Conservation (phyloP, 2,888 invertebrate genomes). For the Cataglyphis livida region DNA sequence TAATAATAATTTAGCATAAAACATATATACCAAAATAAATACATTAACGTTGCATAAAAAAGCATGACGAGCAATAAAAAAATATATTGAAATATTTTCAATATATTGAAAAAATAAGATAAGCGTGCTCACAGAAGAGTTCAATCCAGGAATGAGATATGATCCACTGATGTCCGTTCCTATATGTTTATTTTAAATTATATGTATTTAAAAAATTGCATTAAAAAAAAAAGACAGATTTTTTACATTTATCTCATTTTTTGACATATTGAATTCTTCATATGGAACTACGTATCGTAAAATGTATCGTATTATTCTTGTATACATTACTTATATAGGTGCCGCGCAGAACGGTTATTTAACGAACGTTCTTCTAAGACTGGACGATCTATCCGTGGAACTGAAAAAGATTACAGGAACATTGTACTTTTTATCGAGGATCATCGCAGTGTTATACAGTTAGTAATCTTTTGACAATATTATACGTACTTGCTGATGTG, state of each 20-base stretch:
- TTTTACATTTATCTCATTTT: not conserved
- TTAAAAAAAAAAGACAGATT: not conserved
- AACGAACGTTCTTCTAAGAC: not conserved
- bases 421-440: constrained; percentile 6
- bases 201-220: not conserved
- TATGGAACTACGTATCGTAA: not conserved
- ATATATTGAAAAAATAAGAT: not conserved
- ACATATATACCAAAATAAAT: not conserved
- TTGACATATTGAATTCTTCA: not conserved
- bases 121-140: not conserved
- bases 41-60: not conserved
- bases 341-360: constrained; percentile 2
- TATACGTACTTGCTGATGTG: not conserved
- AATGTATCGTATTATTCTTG: not conserved
- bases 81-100: not conserved
- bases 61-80: not conserved
- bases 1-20: not conserved
- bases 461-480: constrained; percentile 20
- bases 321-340: constrained; percentile 3
- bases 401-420: not conserved
- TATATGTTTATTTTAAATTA: not conserved
- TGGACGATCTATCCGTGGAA: not conserved
- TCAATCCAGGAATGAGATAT: not conserved
- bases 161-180: not conserved
- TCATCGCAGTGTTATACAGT: constrained; percentile 23